phyloP scores from a whole-genome alignment of 1,140 invertebrate genomes.

The Pseudomyrmex dendroicus region DNA sequence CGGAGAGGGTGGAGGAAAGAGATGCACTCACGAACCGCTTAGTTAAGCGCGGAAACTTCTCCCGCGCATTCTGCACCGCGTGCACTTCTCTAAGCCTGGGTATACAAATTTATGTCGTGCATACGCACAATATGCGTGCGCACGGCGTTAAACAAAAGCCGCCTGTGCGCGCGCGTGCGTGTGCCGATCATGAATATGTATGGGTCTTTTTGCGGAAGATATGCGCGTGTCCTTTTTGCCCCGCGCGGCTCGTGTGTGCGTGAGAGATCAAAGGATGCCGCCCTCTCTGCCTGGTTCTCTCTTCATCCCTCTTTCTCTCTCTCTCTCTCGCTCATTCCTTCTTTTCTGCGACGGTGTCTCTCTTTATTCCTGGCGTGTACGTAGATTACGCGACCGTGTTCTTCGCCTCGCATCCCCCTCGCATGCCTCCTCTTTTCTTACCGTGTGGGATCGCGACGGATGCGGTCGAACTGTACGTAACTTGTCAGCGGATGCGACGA shows the following conservation, averaged over 20 bases:
- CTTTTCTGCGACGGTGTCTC: slow-evolving; percentile 16
- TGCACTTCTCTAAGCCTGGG: slow-evolving; percentile 40
- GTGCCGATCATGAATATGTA: slow-evolving; percentile 73
- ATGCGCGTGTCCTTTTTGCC: slow-evolving; percentile 72
- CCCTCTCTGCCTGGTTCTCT: slow-evolving; percentile 52
- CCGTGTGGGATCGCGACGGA: background rate
- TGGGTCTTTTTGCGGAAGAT: slow-evolving; percentile 71
- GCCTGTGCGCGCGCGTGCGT: slow-evolving; percentile 52
- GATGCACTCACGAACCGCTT: slow-evolving; percentile 59
- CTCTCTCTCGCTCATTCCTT: slow-evolving; percentile 41
- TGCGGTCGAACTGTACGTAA: slow-evolving; percentile 27
- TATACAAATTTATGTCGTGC: slow-evolving; percentile 75
- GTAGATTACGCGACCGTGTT: slow-evolving; percentile 68
- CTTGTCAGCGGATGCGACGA: slow-evolving; percentile 55
- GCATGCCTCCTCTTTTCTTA: slow-evolving; percentile 1
- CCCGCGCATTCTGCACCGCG: slow-evolving; percentile 67
- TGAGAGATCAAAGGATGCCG: slow-evolving; percentile 74
- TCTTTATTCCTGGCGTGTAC: slow-evolving; percentile 65
- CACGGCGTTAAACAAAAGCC: slow-evolving; percentile 73
- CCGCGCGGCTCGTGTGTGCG: slow-evolving; percentile 53
- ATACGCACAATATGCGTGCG: slow-evolving; percentile 75
- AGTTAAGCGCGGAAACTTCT: slow-evolving; percentile 75
- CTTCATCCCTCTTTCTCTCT: slow-evolving; percentile 24
- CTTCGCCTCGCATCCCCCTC: slow-evolving; percentile 22
- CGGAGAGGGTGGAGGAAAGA: background rate